phyloP scores from a whole-genome alignment of 1,140 invertebrate genomes.

The Oscheius sp. region DNA sequence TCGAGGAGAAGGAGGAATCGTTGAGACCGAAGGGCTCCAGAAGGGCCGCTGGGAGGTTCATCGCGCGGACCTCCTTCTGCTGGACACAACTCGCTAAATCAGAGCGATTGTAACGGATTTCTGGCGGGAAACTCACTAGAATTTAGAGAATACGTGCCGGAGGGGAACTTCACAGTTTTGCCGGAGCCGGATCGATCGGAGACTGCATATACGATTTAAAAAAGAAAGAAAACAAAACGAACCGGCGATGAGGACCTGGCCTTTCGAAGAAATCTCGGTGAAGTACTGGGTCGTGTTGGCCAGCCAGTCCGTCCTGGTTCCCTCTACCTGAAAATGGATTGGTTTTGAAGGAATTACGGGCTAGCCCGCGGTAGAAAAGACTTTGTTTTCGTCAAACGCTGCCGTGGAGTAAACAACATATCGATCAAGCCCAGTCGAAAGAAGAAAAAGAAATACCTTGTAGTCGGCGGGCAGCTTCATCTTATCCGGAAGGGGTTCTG shows the following conservation, averaged over 20 bases:
- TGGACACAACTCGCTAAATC: neutral
- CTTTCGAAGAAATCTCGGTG: neutral
- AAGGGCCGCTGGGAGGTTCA: neutral
- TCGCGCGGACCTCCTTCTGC: neutral
- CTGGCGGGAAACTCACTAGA: neutral
- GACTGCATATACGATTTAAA: neutral
- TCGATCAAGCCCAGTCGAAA: too few species aligned
- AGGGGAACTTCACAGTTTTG: neutral
- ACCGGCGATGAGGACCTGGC: too few species aligned
- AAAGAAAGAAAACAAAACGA: too few species aligned
- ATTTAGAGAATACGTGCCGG: neutral
- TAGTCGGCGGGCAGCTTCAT: neutral
- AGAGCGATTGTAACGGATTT: neutral
- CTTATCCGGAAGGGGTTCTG: neutral
- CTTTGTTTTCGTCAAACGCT: neutral
- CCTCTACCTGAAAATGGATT: constrained; percentile 4
- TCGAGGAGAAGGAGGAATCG: neutral
- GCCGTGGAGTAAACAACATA: neutral
- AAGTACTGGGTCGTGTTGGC: neutral
- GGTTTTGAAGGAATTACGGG: neutral
- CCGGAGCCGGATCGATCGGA: neutral
- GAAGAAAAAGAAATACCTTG: too few species aligned
- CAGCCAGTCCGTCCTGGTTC: constrained; percentile 4
- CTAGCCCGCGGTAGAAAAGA: too few species aligned
- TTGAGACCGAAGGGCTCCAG: neutral